Percentiles rank a stretch among this genome's conserved stretches.
Evolutionary conservation across 1,140 invertebrate genomes (phyloP).

Genomic region (Saccostrea glomerata): DNA sequence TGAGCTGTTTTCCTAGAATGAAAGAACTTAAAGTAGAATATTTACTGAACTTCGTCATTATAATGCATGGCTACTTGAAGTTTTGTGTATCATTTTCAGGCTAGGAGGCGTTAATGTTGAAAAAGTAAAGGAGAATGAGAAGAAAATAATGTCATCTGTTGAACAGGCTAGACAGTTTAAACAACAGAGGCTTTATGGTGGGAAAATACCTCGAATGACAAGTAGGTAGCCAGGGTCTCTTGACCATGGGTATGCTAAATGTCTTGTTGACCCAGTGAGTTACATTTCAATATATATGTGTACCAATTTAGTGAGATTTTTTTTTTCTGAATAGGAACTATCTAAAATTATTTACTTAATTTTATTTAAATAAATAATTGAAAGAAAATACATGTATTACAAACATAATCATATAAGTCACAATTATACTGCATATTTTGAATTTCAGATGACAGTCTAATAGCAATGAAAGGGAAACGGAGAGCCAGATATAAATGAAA

Average conservation of each 20-base stretch:
- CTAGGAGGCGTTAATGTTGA: conserved; percentile 45
- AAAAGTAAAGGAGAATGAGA: conserved; percentile 44
- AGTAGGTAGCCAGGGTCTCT: conserved; percentile 37
- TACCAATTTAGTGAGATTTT: no score
- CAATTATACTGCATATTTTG: not conserved
- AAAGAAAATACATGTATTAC: no score
- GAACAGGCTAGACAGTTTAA: conserved; percentile 49
- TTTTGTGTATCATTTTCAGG: conserved; percentile 16
- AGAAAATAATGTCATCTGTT: conserved; percentile 39
- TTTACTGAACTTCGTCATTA: no score
- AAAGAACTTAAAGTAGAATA: no score
- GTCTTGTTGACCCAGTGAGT: no score
- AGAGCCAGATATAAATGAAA: conserved; percentile 26
- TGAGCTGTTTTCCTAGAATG: no score
- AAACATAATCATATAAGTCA: no score
- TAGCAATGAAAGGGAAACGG: not conserved
- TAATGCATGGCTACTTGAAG: no score
- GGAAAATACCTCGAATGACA: conserved; percentile 44
- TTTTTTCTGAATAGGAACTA: no score
- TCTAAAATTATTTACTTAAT: no score
- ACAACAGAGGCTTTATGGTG: conserved; percentile 42
- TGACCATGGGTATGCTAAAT: not conserved
- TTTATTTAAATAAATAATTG: no score
- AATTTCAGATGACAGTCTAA: conserved; percentile 9
- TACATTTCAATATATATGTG: no score